These are phyloP conservation scores for Lepas anatifera DNA, from an alignment of 2,888 invertebrate genomes.

Conservation along the genomic window DNA sequence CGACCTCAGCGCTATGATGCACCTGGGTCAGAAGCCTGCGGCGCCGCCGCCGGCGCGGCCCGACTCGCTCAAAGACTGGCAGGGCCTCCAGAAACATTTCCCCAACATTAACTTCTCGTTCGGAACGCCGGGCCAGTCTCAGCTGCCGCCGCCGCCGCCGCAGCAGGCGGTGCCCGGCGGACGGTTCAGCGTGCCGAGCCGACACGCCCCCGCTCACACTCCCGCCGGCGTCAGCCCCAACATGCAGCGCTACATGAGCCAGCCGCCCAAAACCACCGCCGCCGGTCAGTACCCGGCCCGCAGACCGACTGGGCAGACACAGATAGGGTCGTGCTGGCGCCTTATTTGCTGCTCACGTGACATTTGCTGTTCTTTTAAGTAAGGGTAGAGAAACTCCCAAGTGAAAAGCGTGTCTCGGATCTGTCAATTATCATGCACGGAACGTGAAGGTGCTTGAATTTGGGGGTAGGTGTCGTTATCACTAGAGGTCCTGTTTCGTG, in stretches of 20 bases:
- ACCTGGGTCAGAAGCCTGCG: not conserved
- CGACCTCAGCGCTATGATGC: not conserved
- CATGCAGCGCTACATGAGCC: not conserved
- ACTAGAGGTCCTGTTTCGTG: too few relatives aligned
- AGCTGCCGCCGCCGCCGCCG: constrained; percentile 14
- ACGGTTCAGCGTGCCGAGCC: not conserved
- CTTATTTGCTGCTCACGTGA: too few relatives aligned
- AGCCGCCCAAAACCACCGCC: constrained; percentile 26
- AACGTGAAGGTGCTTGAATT: too few relatives aligned
- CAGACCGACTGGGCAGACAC: too few relatives aligned
- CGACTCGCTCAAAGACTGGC: constrained; percentile 4
- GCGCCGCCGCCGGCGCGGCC: not conserved
- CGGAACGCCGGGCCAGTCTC: constrained; percentile 6
- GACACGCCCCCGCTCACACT: not conserved
- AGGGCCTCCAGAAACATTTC: constrained; percentile 23
- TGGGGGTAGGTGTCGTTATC: too few relatives aligned
- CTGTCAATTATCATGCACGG: too few relatives aligned
- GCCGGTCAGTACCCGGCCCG: constrained; percentile 33
- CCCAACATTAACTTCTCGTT: constrained; percentile 14
- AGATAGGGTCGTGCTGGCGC: too few relatives aligned
- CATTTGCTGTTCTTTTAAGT: too few relatives aligned
- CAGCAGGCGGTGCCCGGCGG: constrained; percentile 16
- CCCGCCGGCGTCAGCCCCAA: constrained; percentile 15
- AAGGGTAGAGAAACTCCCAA: too few relatives aligned
- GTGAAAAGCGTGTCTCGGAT: too few relatives aligned